A percentile compares a stretch with the other conserved stretches of the same genome.
Evolutionary conservation across 2,888 invertebrate species (phyloP).

Genomic region (Limulus polyphemus): DNA sequence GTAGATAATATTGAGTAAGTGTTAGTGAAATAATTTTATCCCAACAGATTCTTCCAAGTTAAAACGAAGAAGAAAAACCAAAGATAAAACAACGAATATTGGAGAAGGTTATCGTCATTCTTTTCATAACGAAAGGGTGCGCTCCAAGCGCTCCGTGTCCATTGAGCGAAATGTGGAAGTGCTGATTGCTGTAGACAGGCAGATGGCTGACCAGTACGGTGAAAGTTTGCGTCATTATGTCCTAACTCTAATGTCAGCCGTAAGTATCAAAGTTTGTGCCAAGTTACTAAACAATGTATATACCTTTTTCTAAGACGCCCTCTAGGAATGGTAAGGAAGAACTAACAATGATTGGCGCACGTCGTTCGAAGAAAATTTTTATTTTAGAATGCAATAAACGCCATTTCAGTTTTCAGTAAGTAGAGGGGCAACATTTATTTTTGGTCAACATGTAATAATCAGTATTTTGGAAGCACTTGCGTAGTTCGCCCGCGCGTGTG

Average conservation of each 20-base stretch:
- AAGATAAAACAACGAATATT: too few species aligned
- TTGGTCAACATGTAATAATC: too few species aligned
- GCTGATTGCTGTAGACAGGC: constrained; percentile 64
- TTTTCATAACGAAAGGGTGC: neutral
- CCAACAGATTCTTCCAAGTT: too few species aligned
- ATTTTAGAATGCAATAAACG: neutral
- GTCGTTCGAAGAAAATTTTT: neutral
- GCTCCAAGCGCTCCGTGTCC: constrained; percentile 34
- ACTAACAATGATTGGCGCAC: neutral
- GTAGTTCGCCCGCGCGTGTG: too few species aligned
- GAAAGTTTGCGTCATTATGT: constrained; percentile 59
- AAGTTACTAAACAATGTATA: neutral
- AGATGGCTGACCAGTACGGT: constrained; percentile 65
- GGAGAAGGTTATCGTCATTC: too few species aligned
- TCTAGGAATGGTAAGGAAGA: neutral
- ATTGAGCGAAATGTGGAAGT: constrained; percentile 60
- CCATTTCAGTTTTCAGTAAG: too few species aligned
- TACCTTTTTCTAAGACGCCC: neutral
- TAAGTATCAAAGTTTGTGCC: constrained; percentile 40
- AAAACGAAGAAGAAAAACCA: too few species aligned
- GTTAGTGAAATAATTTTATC: too few species aligned
- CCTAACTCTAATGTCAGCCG: constrained; percentile 68
- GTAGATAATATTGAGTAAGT: too few species aligned
- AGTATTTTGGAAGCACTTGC: too few species aligned
- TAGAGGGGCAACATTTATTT: too few species aligned